Evolutionary conservation across 2,888 invertebrate species (phyloP).

Genomic region (Kryphioiulus occultus): DNA sequence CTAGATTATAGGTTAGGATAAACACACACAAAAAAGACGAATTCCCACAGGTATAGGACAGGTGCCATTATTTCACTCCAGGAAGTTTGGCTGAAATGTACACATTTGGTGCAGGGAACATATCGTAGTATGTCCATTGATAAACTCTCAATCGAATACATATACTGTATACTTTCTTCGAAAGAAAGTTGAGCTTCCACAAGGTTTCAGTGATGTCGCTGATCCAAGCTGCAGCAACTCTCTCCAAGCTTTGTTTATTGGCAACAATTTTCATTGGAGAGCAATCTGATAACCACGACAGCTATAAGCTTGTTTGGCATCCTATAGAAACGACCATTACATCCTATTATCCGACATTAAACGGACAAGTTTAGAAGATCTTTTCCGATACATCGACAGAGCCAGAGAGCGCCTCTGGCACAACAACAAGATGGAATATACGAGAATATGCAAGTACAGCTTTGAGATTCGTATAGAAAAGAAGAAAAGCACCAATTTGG

Average conservation of each 20-base stretch:
- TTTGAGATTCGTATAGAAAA: neutral
- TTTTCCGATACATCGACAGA: neutral
- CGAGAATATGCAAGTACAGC: neutral
- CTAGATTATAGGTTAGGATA: too few relatives aligned
- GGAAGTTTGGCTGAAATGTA: too few relatives aligned
- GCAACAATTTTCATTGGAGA: slow-evolving; percentile 31
- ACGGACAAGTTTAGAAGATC: neutral
- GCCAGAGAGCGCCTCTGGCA: neutral
- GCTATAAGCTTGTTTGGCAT: slow-evolving; percentile 12
- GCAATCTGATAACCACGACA: neutral
- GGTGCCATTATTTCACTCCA: too few relatives aligned
- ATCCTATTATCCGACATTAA: slow-evolving; percentile 27
- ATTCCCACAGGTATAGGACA: too few relatives aligned
- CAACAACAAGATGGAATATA: slow-evolving; percentile 17
- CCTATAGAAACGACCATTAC: slow-evolving; percentile 16
- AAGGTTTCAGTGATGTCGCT: neutral
- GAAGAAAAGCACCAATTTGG: slow-evolving; percentile 46
- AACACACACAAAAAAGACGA: too few relatives aligned
- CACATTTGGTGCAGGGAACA: too few relatives aligned
- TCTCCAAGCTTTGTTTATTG: slow-evolving; percentile 1
- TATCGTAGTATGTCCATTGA: too few relatives aligned
- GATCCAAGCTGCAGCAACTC: neutral
- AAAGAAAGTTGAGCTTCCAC: too few relatives aligned
- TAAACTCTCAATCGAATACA: too few relatives aligned
- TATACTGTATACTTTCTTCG: too few relatives aligned